Conservation (phyloP, 2,113 vertebrate genomes). For the Istiophorus platypterus region DNA sequence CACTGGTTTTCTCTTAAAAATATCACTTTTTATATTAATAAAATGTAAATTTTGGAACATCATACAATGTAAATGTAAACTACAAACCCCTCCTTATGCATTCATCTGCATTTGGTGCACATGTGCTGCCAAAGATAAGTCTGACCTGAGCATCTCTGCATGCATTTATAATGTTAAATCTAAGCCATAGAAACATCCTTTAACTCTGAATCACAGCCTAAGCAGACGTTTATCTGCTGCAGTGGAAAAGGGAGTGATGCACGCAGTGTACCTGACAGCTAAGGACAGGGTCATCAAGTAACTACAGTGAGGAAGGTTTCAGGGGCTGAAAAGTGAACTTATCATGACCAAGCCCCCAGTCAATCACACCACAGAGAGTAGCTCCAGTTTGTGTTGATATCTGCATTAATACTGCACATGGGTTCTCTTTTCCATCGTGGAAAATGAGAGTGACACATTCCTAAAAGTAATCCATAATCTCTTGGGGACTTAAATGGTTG, state of each 20-base stretch:
- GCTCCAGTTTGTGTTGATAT: neutral
- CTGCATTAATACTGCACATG: neutral
- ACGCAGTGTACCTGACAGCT: constrained; percentile 48
- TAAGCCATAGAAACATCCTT: constrained; percentile 22
- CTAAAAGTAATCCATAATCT: constrained; percentile 39
- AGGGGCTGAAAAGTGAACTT: constrained; percentile 28
- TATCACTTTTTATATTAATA: neutral
- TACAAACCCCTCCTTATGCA: neutral
- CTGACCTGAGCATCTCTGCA: constrained; percentile 24
- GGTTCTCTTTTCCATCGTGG: constrained; percentile 1
- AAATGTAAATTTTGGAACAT: neutral
- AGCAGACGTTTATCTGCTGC: constrained; percentile 27
- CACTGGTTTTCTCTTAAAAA: neutral
- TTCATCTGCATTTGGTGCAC: constrained; percentile 13
- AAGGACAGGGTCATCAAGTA: constrained; percentile 38
- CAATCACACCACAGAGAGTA: constrained; percentile 7
- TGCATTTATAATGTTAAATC: constrained; percentile 22
- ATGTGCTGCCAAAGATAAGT: constrained; percentile 30
- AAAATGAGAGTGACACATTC: constrained; percentile 32
- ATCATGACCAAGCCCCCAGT: constrained; percentile 12
- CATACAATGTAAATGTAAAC: neutral
- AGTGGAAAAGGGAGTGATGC: constrained; percentile 27
- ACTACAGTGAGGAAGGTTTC: neutral
- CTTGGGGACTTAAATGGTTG: constrained; percentile 23
- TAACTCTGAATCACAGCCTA: constrained; percentile 16